A percentile compares a stretch with the other conserved stretches of the same genome.
These are phyloP conservation scores for Cataglyphis rosenhaueri DNA, from an alignment of 2,888 invertebrate genomes.

Conservation along the genomic window DNA sequence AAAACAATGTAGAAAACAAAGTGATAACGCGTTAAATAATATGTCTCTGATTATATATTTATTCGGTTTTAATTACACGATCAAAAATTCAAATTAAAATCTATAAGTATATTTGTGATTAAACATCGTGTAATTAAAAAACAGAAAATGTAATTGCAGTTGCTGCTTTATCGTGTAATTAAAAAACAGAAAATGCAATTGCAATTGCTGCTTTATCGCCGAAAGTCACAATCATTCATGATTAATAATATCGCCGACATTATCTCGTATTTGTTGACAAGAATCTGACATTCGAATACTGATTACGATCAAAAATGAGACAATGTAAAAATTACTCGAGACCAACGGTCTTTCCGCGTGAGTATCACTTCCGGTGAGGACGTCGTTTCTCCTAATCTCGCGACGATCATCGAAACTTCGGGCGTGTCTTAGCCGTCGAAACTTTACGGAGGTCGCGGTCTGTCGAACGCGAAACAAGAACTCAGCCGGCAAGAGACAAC, in stretches of 20 bases:
- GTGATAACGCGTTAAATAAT: not conserved
- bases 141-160: not conserved
- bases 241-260: conserved; percentile 10
- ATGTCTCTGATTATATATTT: conserved; percentile 10
- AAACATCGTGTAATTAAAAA: conserved; percentile 19
- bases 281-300: not conserved
- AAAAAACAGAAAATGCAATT: not conserved
- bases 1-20: not conserved
- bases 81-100: conserved; percentile 15
- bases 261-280: not conserved
- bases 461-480: conserved; percentile 69
- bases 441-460: conserved; percentile 63
- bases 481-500: conserved; percentile 47
- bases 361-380: conserved; percentile 4
- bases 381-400: conserved; percentile 7
- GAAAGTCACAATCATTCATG: conserved; percentile 10
- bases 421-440: conserved; percentile 16
- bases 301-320: not conserved
- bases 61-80: conserved; percentile 23
- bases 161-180: not conserved
- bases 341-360: no score
- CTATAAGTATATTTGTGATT: not conserved
- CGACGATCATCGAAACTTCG: conserved; percentile 40
- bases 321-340: not conserved
- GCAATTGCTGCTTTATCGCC: conserved; percentile 17